Conservation (phyloP, 2,113 vertebrate genomes). For the Thermophis baileyi region DNA sequence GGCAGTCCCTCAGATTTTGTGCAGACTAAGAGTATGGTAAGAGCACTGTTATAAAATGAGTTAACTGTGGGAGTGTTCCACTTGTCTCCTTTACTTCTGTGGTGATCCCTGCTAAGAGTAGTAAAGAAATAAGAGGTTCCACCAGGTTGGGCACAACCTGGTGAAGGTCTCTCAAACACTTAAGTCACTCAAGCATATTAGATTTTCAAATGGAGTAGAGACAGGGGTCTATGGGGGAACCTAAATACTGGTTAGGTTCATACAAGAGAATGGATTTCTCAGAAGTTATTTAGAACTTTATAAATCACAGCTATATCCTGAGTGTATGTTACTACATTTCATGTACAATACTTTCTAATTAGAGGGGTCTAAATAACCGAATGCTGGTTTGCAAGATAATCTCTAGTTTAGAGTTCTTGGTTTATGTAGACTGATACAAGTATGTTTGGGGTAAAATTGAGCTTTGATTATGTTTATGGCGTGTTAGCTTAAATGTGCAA, state of each 20-base stretch:
- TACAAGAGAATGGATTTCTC: not conserved
- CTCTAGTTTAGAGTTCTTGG: not conserved
- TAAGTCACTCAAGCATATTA: not conserved
- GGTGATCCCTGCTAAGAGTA: not conserved
- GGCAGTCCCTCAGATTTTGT: not conserved
- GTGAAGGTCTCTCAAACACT: not conserved
- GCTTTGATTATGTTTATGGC: not conserved
- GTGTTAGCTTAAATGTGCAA: not conserved
- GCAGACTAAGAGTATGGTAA: not conserved
- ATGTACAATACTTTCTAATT: not conserved
- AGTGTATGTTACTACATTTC: not conserved
- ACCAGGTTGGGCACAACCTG: not conserved
- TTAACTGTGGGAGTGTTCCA: not conserved
- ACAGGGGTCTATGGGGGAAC: not conserved
- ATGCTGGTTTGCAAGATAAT: not conserved
- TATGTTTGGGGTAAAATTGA: not conserved
- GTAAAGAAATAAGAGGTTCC: not conserved
- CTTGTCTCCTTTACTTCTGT: not conserved
- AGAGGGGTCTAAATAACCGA: not conserved
- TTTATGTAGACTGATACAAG: not conserved
- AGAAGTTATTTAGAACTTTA: not conserved
- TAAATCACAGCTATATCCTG: not conserved
- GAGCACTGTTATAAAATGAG: not conserved
- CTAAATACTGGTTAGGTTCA: not conserved
- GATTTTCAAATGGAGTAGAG: not conserved